phyloP scores from a whole-genome alignment of 2,113 vertebrate species.

The Hydropotes inermis region DNA sequence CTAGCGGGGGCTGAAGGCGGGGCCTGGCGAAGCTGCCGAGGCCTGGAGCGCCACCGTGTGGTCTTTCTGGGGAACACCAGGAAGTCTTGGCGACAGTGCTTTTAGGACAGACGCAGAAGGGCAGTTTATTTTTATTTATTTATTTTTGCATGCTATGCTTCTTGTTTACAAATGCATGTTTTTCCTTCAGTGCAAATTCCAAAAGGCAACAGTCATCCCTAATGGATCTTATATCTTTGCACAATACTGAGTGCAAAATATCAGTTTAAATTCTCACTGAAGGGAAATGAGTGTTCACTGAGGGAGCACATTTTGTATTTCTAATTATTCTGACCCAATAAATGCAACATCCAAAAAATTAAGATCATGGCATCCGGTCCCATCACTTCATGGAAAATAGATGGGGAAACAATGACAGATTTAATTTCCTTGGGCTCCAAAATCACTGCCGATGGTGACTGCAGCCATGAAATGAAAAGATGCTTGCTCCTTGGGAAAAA shows the following conservation, averaged over 20 bases:
- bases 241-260: neutral
- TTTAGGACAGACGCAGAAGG: neutral
- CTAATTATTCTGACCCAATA: neutral
- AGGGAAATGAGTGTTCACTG: neutral
- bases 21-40: neutral
- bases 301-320: neutral
- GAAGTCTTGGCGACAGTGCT: neutral
- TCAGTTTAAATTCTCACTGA: neutral
- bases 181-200: neutral
- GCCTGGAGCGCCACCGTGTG: neutral
- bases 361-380: neutral
- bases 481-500: neutral
- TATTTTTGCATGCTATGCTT: neutral
- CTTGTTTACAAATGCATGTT: neutral
- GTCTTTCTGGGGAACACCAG: neutral
- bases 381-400: neutral
- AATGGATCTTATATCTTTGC: neutral
- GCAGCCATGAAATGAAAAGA: neutral
- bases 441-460: neutral
- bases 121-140: too few relatives aligned
- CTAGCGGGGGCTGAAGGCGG: neutral
- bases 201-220: neutral
- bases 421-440: neutral
- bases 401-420: neutral
- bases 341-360: neutral